A percentile compares a stretch with the other conserved stretches of the same genome.
Conservation (phyloP, 2,888 invertebrate genomes). For the Phengaris alcon region DNA sequence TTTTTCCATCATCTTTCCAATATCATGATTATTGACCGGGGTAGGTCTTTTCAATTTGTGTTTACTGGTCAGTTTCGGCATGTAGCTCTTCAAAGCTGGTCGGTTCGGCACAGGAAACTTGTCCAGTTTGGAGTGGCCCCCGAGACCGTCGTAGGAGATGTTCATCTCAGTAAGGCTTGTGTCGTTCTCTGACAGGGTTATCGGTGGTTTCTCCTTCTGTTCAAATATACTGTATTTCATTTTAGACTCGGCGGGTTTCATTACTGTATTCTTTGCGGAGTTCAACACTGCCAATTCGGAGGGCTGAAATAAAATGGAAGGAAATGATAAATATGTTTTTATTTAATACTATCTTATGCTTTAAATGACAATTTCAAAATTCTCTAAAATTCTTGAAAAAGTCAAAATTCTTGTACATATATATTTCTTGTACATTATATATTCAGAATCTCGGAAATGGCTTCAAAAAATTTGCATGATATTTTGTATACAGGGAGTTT, state of each 20-base stretch:
- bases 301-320: slow-evolving; percentile 48
- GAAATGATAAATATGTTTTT: background rate
- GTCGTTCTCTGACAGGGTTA: slow-evolving; percentile 44
- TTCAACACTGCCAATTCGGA: slow-evolving; percentile 55
- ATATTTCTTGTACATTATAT: too few species aligned
- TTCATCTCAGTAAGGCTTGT: slow-evolving; percentile 42
- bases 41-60: slow-evolving; percentile 56
- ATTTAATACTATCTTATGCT: too few species aligned
- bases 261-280: slow-evolving; percentile 45
- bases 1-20: slow-evolving; percentile 52
- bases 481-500: too few species aligned
- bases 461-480: too few species aligned
- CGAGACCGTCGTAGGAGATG: slow-evolving; percentile 74
- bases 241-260: slow-evolving; percentile 39
- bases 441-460: too few species aligned
- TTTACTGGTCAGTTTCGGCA: slow-evolving; percentile 55
- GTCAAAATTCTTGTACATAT: too few species aligned
- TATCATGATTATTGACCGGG: slow-evolving; percentile 50
- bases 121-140: slow-evolving; percentile 77
- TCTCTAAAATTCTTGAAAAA: too few species aligned
- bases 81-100: slow-evolving; percentile 44
- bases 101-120: slow-evolving; percentile 60
- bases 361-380: too few species aligned
- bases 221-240: slow-evolving; percentile 54
- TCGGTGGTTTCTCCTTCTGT: slow-evolving; percentile 48